A percentile compares a stretch with the other conserved stretches of the same genome.
These are phyloP conservation scores for Caenorhabditis panamensis DNA, from an alignment of 2,888 invertebrate species.

Conservation along the genomic window DNA sequence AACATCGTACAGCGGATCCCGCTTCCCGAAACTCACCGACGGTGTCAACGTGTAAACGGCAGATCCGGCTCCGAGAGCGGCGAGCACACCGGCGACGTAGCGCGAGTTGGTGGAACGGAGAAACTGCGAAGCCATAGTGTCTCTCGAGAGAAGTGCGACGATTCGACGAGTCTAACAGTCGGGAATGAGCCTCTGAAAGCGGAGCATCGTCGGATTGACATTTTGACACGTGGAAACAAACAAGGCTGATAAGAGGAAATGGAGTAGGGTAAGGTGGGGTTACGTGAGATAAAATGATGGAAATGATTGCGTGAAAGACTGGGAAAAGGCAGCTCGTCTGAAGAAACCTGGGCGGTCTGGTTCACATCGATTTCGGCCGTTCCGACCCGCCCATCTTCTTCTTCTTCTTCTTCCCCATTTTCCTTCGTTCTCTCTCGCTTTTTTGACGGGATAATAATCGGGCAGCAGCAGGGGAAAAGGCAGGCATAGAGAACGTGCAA, in stretches of 20 bases:
- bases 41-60: conserved; percentile 64
- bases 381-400: conserved; percentile 42
- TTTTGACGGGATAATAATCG: conserved; percentile 49
- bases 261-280: not conserved
- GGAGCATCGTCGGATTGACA: conserved; percentile 8
- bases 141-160: conserved; percentile 26
- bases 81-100: conserved; percentile 60
- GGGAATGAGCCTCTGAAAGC: conserved; percentile 13
- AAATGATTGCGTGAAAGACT: too few relatives aligned
- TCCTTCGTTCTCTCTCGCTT: conserved; percentile 15
- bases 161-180: conserved; percentile 10
- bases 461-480: conserved; percentile 11
- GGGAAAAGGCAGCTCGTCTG: too few relatives aligned
- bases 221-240: conserved; percentile 3
- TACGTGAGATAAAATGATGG: not conserved
- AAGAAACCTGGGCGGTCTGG: conserved; percentile 2
- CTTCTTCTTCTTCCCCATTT: conserved; percentile 21
- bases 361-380: conserved; percentile 6
- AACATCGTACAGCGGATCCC: not conserved
- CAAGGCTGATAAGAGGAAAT: conserved; percentile 13
- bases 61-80: conserved; percentile 64
- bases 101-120: conserved; percentile 59
- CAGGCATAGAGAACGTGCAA: conserved; percentile 33
- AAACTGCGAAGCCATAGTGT: conserved; percentile 59
- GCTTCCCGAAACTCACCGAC: conserved; percentile 21